Conservation (phyloP, 1,140 invertebrate genomes). For the Scaptomyza graminum region DNA sequence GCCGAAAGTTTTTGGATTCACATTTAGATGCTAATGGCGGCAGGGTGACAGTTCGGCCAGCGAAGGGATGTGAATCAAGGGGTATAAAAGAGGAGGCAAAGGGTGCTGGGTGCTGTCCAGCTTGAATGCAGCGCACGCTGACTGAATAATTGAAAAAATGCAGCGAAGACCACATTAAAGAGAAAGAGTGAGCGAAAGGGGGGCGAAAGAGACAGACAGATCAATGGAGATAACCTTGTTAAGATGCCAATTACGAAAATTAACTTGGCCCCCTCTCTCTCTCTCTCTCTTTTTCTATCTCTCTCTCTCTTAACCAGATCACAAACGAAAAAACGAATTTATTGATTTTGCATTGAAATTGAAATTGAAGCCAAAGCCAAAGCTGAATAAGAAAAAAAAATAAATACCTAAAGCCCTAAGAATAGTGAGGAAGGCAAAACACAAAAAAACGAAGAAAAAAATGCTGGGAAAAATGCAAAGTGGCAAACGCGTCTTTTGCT, state of each 20-base stretch:
- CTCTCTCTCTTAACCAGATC: no score
- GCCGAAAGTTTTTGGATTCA: slow-evolving; percentile 66
- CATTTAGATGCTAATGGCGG: slow-evolving; percentile 74
- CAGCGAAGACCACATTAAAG: no score
- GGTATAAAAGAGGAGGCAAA: not conserved
- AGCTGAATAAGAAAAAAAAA: slow-evolving; percentile 3
- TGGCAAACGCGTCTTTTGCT: slow-evolving; percentile 11
- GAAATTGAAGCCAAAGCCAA: slow-evolving; percentile 45
- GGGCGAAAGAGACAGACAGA: slow-evolving; percentile 31
- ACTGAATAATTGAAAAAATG: slow-evolving; percentile 73
- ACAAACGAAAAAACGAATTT: slow-evolving; percentile 41
- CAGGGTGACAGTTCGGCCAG: slow-evolving; percentile 14
- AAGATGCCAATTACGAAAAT: slow-evolving; percentile 82
- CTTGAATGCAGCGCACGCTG: slow-evolving; percentile 64
- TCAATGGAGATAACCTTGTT: slow-evolving; percentile 79
- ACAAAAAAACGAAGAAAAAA: not conserved
- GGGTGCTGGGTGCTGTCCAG: not conserved
- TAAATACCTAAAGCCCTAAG: not conserved
- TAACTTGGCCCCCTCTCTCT: slow-evolving; percentile 62
- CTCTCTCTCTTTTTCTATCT: no score
- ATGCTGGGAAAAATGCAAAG: slow-evolving; percentile 18
- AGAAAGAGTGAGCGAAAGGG: not conserved
- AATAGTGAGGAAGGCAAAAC: slow-evolving; percentile 4
- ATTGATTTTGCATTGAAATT: slow-evolving; percentile 75
- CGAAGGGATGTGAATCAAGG: not conserved